These are phyloP conservation scores for Amorpha juglandis DNA, from an alignment of 2,888 invertebrate genomes.

Conservation along the genomic window DNA sequence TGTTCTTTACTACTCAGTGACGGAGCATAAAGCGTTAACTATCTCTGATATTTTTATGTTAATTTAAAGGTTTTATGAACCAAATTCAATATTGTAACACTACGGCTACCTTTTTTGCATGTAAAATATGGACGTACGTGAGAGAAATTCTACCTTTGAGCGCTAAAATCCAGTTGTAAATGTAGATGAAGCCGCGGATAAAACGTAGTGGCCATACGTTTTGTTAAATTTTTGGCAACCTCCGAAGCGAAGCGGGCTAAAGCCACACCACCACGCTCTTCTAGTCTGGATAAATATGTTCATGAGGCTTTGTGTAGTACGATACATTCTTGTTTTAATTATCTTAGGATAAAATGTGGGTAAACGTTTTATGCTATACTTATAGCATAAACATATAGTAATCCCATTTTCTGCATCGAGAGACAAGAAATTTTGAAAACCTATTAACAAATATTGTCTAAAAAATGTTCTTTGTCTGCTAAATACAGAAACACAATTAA, in stretches of 20 bases:
- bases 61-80: no score
- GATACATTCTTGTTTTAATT: conserved; percentile 5
- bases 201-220: conserved; percentile 15
- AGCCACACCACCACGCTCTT: conserved; percentile 4
- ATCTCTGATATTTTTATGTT: no score
- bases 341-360: background rate
- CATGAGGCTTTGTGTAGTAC: background rate
- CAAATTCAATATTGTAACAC: background rate
- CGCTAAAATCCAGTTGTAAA: conserved; percentile 4
- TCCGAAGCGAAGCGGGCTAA: background rate
- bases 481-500: no score
- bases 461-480: no score
- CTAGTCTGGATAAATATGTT: conserved; percentile 16
- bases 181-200: conserved; percentile 18
- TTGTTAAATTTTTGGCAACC: conserved; percentile 18
- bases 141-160: background rate
- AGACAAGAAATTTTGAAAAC: no score
- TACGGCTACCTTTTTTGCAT: background rate
- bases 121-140: conserved; percentile 2
- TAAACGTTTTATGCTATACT: no score
- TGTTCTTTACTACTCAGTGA: no score
- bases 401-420: no score
- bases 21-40: no score
- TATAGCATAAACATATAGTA: no score
- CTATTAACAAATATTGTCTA: no score